Conservation (phyloP, 2,113 vertebrate genomes). For the Mobula hypostoma region DNA sequence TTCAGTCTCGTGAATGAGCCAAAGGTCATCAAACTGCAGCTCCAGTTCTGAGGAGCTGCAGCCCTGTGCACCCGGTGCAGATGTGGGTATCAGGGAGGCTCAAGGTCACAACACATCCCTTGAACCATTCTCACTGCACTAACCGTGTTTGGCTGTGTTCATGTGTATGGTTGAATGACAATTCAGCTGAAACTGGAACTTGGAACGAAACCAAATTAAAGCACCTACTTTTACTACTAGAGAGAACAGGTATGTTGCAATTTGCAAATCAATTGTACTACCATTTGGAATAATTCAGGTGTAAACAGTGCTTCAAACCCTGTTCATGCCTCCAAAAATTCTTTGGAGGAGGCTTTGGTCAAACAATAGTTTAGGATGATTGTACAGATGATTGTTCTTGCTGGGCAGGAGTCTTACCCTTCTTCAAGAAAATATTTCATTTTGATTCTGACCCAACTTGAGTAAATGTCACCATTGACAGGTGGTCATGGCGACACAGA, state of each 20-base stretch:
- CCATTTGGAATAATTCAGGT: not conserved
- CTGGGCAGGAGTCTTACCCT: not conserved
- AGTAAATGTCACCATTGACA: not conserved
- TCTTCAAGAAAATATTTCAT: conserved; percentile 30
- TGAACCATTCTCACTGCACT: too few relatives aligned
- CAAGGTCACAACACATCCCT: too few relatives aligned
- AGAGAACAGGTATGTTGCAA: not conserved
- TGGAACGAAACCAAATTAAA: not conserved
- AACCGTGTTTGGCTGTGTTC: too few relatives aligned
- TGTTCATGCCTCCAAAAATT: not conserved
- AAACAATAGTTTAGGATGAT: not conserved
- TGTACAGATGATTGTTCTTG: conserved; percentile 6
- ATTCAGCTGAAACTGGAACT: too few relatives aligned
- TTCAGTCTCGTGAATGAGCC: too few relatives aligned
- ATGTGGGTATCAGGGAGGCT: too few relatives aligned
- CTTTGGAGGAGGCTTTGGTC: not conserved
- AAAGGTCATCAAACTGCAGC: too few relatives aligned
- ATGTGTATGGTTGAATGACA: too few relatives aligned
- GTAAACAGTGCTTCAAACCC: not conserved
- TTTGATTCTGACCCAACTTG: not conserved
- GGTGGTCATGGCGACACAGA: not conserved
- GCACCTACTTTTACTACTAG: not conserved
- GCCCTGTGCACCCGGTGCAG: too few relatives aligned
- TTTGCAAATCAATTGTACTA: not conserved
- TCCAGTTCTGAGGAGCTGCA: too few relatives aligned